Evolutionary conservation across 2,113 vertebrate species (phyloP), one percentile per base, ranked within the genome.

Genomic region (Tachuris rubrigastra): DNA sequence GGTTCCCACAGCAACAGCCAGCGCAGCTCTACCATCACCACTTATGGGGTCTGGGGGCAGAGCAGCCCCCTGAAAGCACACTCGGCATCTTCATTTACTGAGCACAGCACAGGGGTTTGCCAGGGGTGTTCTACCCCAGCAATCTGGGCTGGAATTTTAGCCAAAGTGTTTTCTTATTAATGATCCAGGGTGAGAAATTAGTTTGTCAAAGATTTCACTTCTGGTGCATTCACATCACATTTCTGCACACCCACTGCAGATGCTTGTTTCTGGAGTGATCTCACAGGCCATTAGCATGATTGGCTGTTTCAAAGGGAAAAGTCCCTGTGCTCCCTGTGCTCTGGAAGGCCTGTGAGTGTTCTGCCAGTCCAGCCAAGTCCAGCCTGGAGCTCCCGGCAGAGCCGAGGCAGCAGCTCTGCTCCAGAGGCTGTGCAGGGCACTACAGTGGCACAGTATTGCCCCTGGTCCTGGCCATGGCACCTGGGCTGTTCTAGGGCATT

Each of bases 401-500:
- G 31, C 53, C 2, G 10, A 30, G n/a, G 49, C 53, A 63, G 42
- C 75, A 60, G 41, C 62, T 41, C 23, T 8, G 39, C 60, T 69
- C 55, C 44, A 35, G 31, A 33, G 77, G 5, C 55, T 8, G 27
- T 4, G 1, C 35, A 33, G 41, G 63, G 28, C 4, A 5, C 47
- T 33, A 15, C n/a, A 16, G 10, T 16, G n/a, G 58, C 23, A 59
- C 59, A 60, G 59, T 8, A 39, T 39, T 39, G 59, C 59, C 59
- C 59, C 35, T 37, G 10, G 35, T 37, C 24, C 59, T 60, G 35
- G 15, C 58, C 58, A 8, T 37, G 58, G 59, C 59, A 27, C 39
- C 49, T 4, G 42, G 28, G 9, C 7, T 5, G 16, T 12, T 22
- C 4, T 2, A 4, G 1, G 7, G n/a, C n/a, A 6, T 25, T 68